Evolutionary conservation across 2,113 vertebrate genomes (phyloP).

Genomic region (Serilophus lunatus): DNA sequence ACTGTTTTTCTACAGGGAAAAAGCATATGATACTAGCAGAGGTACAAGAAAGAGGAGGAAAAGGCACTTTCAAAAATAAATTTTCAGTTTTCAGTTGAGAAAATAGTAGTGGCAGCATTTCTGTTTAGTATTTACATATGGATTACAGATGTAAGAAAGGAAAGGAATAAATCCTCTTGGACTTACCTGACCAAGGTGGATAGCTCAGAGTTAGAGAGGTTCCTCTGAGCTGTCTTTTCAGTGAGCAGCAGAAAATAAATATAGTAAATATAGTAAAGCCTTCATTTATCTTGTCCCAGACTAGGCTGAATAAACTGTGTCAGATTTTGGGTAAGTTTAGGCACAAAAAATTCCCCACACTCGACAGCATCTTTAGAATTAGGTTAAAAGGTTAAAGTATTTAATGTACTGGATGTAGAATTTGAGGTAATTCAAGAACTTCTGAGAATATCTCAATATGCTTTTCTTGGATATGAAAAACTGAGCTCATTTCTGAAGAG

Average conservation of each 20-base stretch:
- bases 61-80: not conserved
- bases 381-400: not conserved
- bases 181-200: not conserved
- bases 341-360: not conserved
- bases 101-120: not conserved
- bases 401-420: not conserved
- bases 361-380: not conserved
- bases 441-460: not conserved
- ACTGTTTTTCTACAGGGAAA: not conserved
- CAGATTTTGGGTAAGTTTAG: not conserved
- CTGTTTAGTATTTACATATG: not conserved
- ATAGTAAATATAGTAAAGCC: accelerated
- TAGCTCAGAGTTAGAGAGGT: not conserved
- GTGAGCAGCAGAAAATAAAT: not conserved
- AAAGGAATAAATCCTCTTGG: not conserved
- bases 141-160: not conserved
- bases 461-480: not conserved
- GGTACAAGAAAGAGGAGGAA: not conserved
- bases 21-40: not conserved
- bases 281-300: not conserved
- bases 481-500: not conserved
- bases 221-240: not conserved
- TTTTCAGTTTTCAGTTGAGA: not conserved
- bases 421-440: not conserved
- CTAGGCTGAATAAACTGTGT: not conserved